phyloP scores from a whole-genome alignment of 2,888 invertebrate genomes.

The Carcina quercana region DNA sequence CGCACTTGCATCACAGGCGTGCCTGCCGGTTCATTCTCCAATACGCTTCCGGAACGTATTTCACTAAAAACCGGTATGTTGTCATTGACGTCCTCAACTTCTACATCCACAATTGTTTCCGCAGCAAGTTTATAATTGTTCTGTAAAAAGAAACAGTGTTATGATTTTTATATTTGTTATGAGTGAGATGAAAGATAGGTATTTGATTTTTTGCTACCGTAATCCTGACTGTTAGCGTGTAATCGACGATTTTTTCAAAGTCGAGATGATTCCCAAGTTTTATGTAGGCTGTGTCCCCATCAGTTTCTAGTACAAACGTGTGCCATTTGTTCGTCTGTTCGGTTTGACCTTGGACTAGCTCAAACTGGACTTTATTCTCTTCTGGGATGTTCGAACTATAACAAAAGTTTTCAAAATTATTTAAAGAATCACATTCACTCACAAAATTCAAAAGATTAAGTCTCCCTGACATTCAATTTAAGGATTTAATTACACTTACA shows the following conservation, averaged over 20 bases:
- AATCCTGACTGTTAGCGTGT: slow-evolving; percentile 87
- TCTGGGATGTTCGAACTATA: slow-evolving; percentile 83
- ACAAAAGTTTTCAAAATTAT: slow-evolving; percentile 3
- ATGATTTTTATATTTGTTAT: too few relatives aligned
- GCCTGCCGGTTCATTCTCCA: slow-evolving; percentile 89
- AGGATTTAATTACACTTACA: slow-evolving; percentile 68
- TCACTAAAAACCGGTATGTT: slow-evolving; percentile 91
- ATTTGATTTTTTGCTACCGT: slow-evolving; percentile 18
- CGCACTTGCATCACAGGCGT: slow-evolving; percentile 91
- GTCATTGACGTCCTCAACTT: slow-evolving; percentile 92
- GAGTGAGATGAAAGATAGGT: neutral
- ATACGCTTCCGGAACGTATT: slow-evolving; percentile 84
- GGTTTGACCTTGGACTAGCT: slow-evolving; percentile 86
- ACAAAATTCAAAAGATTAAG: too few relatives aligned
- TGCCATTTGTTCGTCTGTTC: slow-evolving; percentile 90
- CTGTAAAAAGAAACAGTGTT: slow-evolving; percentile 50
- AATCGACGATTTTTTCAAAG: slow-evolving; percentile 89
- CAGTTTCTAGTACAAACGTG: slow-evolving; percentile 81
- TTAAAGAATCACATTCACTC: neutral
- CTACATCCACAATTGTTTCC: slow-evolving; percentile 85
- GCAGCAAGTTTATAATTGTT: slow-evolving; percentile 87
- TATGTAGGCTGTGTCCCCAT: slow-evolving; percentile 81
- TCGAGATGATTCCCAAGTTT: slow-evolving; percentile 85
- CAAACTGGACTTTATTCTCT: slow-evolving; percentile 83
- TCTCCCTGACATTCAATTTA: too few relatives aligned